phyloP scores from a whole-genome alignment of 2,113 vertebrate species.

The Ceuthmochares aereus region DNA sequence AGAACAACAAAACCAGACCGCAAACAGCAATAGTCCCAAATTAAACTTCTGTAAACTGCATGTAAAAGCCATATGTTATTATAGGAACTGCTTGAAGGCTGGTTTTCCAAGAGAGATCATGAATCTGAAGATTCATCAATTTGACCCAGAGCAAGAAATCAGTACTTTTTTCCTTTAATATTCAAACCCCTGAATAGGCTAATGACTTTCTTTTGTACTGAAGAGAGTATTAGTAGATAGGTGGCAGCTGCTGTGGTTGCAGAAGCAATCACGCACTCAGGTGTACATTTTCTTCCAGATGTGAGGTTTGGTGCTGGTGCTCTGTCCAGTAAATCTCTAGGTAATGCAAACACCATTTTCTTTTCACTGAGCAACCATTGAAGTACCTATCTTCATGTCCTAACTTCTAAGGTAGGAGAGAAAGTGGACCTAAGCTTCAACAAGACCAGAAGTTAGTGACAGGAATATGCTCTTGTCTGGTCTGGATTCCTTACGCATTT shows the following conservation, averaged over 20 bases:
- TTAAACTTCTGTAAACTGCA: neutral
- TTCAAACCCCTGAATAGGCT: neutral
- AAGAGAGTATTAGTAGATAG: neutral
- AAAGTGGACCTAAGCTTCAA: neutral
- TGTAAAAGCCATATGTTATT: neutral
- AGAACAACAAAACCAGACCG: neutral
- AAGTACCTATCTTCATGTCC: neutral
- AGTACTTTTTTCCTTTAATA: neutral
- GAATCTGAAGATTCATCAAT: neutral
- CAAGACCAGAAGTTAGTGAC: neutral
- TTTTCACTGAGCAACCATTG: accelerated
- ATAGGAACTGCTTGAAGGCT: neutral
- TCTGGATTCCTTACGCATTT: neutral
- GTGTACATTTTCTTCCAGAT: neutral
- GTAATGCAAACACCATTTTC: neutral
- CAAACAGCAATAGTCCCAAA: neutral
- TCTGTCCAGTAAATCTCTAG: neutral
- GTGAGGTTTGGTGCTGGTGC: neutral
- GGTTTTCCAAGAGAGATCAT: neutral
- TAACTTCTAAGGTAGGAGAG: neutral
- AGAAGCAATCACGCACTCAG: neutral
- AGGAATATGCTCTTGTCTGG: neutral
- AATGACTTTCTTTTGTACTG: neutral
- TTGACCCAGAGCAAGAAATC: neutral
- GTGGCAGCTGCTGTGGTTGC: neutral